Base-by-base conservation (phyloP, 2,888 invertebrate species). In the Nomada lathburiana region DNA sequence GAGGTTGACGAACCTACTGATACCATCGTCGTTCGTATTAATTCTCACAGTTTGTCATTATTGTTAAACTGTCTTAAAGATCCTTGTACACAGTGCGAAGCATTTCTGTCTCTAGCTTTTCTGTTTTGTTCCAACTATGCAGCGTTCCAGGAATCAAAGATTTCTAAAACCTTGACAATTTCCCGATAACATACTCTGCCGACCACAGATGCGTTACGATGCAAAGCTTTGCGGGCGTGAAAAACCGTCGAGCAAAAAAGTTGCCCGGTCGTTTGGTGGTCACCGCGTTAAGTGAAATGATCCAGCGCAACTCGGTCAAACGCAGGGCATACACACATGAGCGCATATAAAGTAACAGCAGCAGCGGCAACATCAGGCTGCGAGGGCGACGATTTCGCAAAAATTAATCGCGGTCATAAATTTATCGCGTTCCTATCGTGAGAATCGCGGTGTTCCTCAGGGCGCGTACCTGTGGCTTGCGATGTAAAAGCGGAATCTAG, bases 401-500 rank as follows among this genome's bases (percentile, higher is more conserved):
- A 92, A 89, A 92, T 90, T 88, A 85, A 90, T 85, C 88, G 84
- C 83, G 72, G 80, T 84, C 83, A 86, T 90, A 89, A 90, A 90
- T 90, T 89, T 72, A 88, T 84, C 88, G 81, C 79, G 84, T 85
- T 84, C 78, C 85, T 87, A 90, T 91, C 92, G 92, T 92, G 93
- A 92, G 93, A 93, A 92, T 92, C 89, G 87, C 87, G 84, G 85
- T 87, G 90, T 85, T 89, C 88, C 88, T 87, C 86, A 86, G 86
- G 83, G 83, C 87, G 84, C 88, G 85, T 89, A 89, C 88, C 88
- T 89, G 90, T 87, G 86, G 88, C 85, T 85, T 84, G 85, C 89
- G 90, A 91, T 91, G 91, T 92, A 92, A 93, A 93, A 92, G 92
- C 91, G 93, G 93, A 93, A 93, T 93, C 92, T 93, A 93, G 93